Percentiles rank a stretch among this genome's conserved stretches.
Evolutionary conservation across 2,797 vertebrate species (phyloP).

Genomic region (Enteromius trimaculatus): DNA sequence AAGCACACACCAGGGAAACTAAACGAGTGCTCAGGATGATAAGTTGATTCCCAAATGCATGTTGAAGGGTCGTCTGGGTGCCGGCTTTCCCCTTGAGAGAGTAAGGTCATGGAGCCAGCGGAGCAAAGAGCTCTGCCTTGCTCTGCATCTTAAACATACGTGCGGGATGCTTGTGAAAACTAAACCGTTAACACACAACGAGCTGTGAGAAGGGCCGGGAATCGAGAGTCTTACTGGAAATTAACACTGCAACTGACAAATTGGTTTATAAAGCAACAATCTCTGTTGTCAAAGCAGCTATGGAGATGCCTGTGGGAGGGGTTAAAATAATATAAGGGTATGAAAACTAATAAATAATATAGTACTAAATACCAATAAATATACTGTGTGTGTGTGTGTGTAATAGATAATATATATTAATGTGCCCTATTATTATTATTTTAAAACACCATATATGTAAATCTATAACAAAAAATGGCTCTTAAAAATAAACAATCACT

Average conservation of each 20-base stretch:
- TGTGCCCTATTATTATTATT: background rate
- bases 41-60: conserved; percentile 69
- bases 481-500: background rate
- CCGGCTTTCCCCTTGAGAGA: conserved; percentile 57
- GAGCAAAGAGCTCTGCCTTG: conserved; percentile 34
- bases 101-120: conserved; percentile 65
- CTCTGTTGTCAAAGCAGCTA: background rate
- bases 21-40: conserved; percentile 70
- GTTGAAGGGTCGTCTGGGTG: conserved; percentile 58
- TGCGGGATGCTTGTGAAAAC: background rate
- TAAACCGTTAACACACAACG: background rate
- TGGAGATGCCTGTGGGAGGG: background rate
- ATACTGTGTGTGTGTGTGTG: too few relatives aligned
- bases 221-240: background rate
- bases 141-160: conserved; percentile 35
- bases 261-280: background rate
- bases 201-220: background rate
- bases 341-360: too few relatives aligned
- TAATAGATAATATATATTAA: too few relatives aligned
- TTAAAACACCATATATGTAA: background rate
- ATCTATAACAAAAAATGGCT: background rate
- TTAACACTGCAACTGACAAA: background rate
- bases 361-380: background rate
- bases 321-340: background rate
- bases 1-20: conserved; percentile 53